Base-by-base conservation (phyloP, 2,888 invertebrate genomes). In the Meghimatium bilineatum region DNA sequence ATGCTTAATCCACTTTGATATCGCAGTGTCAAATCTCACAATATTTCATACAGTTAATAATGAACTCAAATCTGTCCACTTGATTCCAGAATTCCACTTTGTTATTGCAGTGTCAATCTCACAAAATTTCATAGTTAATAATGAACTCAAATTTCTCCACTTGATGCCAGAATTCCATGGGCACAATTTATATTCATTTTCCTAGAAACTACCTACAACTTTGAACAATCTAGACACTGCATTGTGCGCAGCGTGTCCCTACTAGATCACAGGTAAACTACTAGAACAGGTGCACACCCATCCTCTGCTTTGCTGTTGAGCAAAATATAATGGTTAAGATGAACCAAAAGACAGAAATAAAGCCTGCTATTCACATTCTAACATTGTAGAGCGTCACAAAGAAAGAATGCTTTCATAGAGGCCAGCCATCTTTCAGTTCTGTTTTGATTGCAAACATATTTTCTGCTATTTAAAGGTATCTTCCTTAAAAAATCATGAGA, bases 211-310 rank as follows among this genome's bases (percentile, higher is more conserved):
- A 56, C 49, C 90, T 90, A 89, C 88, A 85, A 84, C 88, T 89
- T 90, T 88, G 87, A 71, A 74, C 82, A 34, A 83, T 78, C 86
- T 83, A 86, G 12, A 88, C 89, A 91, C 91, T 92, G 92, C 92
- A 91, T 92, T 91, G 91, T 92, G 90, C 91, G 91, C 92, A 92
- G 91, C 89, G 83, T 83, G 86, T 8, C 85, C 88, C 89, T 88
- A 38, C 77, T 77, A 78, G 1, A 44, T 32, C 6, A 44, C 44
- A 44, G 12, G 44, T 44, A 12, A 12, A 44, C 6, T 5, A 44
- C 6, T 5, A 44, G 6, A 44, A 44, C 44, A 44, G 44, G 12
- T 8, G 44, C 44, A 44, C 6, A 44, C 44, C 12, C 69, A 29
- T 67, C 69, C 66, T 49, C 44, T 69, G 49, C 69, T n/a, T 44